Evolutionary conservation across 2,113 vertebrate genomes (phyloP), one percentile per base, ranked within the genome.

Genomic region (Indicator indicator): DNA sequence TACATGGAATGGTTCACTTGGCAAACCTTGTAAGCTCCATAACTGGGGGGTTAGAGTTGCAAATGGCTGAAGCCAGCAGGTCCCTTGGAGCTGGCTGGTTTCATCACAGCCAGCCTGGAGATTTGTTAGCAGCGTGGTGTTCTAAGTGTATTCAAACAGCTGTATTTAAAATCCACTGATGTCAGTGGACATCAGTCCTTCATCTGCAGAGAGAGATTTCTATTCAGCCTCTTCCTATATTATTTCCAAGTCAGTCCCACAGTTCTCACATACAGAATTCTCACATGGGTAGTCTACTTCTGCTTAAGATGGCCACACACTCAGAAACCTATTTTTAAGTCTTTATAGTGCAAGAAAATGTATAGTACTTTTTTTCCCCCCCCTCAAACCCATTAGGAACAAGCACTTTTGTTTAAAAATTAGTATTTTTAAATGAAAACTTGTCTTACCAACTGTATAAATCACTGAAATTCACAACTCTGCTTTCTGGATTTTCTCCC

Each of bases 341-440:
- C 62, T 73, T 73, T 58, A 17, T 48, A 89, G n/a, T 71, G 13
- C 46, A 50, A 20, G 71, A 75, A 68, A 59, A 13, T 63, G 54
- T 50, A 44, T 21, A 78, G 30, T n/a, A 19, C 9, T 5, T 5
- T 1, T 17, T 32, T 44, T 73, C 40, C 64, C 78, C 10, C 2
- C 0, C 0, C 8, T 11, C 3, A 6, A 44, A 75, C 24, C 17
- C 20, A 23, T 33, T 56, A 69, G 18, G 10, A 44, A 23, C n/a
- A 54, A 59, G 8, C 9, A 62, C 9, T 75, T 63, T 52, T 74
- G 17, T 72, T 91, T 86, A 69, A 81, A 79, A 92, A 42, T 1
- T 1, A 52, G 6, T 79, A 50, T 19, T 58, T 86, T 94, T 65
- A 90, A 88, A 27, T 85, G 21, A 59, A 63, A 64, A 14, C 0